A percentile compares a stretch with the other conserved stretches of the same genome.
Conservation (phyloP, 2,113 vertebrate genomes). For the Ptychochromis oligacanthus region DNA sequence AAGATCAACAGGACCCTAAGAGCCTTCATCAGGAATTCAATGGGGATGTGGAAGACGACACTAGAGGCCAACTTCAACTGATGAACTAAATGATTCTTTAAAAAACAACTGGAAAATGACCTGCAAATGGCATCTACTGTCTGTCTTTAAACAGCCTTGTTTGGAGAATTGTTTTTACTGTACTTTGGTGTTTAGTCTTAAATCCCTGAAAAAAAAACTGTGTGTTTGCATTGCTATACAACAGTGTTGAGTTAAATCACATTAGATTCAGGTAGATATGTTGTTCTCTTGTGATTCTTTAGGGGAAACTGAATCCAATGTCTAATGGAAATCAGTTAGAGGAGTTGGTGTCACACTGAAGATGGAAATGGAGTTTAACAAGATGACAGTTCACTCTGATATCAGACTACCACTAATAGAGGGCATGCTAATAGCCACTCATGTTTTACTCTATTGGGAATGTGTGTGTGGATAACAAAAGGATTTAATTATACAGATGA, state of each 20-base stretch:
- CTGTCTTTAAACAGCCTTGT: background rate
- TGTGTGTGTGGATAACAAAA: constrained; percentile 17
- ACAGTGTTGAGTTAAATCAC: background rate
- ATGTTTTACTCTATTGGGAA: background rate
- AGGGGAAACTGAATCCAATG: background rate
- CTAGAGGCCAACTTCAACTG: too few relatives aligned
- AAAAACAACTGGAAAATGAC: background rate
- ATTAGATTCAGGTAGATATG: background rate
- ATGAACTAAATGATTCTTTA: too few relatives aligned
- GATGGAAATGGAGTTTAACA: background rate
- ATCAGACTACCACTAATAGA: background rate
- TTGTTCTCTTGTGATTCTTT: background rate
- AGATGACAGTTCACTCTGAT: constrained; percentile 7
- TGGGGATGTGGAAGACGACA: too few relatives aligned
- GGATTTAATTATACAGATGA: constrained; percentile 24
- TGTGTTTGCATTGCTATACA: background rate
- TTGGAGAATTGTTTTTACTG: background rate
- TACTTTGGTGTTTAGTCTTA: background rate
- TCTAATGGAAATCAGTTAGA: background rate
- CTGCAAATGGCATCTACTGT: background rate
- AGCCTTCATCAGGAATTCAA: too few relatives aligned
- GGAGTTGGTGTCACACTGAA: background rate
- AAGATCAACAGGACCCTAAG: too few relatives aligned
- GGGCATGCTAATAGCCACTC: background rate
- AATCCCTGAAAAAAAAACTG: background rate